Conservation (phyloP, 2,888 invertebrate genomes). For the Arctia plantaginis region DNA sequence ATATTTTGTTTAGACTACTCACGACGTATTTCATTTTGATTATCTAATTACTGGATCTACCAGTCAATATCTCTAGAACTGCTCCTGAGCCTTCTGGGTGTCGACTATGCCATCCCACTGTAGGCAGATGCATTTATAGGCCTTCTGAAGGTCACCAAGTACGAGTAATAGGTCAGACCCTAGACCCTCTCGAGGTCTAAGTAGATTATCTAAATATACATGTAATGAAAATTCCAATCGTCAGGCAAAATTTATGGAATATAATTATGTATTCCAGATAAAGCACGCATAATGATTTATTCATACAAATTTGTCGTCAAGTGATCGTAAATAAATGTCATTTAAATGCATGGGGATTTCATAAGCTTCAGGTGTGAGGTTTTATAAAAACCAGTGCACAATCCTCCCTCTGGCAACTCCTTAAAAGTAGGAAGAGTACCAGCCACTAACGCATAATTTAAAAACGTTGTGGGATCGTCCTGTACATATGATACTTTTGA, state of each 20-base stretch:
- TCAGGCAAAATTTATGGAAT: conserved; percentile 63
- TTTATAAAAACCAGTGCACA: neutral
- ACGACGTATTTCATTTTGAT: conserved; percentile 83
- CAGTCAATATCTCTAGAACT: conserved; percentile 80
- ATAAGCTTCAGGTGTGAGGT: neutral
- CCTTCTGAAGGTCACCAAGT: conserved; percentile 73
- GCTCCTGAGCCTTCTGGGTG: conserved; percentile 79
- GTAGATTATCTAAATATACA: conserved; percentile 67
- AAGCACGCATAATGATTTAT: neutral
- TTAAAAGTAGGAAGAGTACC: neutral
- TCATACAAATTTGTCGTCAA: neutral
- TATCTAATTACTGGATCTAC: conserved; percentile 57
- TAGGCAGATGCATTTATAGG: conserved; percentile 75
- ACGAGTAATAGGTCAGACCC: conserved; percentile 62
- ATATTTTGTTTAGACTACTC: conserved; percentile 53
- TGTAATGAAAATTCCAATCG: conserved; percentile 72
- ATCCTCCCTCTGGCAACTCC: neutral
- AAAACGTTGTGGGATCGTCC: neutral
- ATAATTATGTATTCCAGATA: neutral
- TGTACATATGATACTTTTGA: neutral
- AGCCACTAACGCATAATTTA: neutral
- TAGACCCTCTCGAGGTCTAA: conserved; percentile 73
- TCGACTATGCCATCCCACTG: conserved; percentile 76
- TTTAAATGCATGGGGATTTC: neutral
- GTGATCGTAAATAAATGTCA: neutral